phyloP scores from a whole-genome alignment of 2,888 invertebrate genomes.

The Erpobdella octoculata region DNA sequence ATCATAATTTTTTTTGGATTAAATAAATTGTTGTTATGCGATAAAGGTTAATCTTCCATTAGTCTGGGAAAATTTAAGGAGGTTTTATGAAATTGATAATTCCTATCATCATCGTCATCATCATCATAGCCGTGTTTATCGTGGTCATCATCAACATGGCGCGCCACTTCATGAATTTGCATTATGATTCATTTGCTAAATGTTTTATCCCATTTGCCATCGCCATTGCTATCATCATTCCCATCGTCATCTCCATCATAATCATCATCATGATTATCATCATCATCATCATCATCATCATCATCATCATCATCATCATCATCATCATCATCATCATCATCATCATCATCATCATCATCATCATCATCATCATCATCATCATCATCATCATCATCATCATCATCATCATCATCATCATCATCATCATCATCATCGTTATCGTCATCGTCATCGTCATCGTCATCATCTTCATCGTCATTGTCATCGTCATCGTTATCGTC shows the following conservation, averaged over 20 bases:
- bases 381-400: background rate
- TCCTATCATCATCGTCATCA: slow-evolving; percentile 1
- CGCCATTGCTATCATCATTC: background rate
- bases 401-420: background rate
- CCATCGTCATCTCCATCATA: no score
- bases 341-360: slow-evolving; percentile 1
- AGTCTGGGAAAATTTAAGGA: no score
- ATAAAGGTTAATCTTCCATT: no score
- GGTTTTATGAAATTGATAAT: no score
- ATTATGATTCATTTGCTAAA: no score
- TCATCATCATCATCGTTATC: background rate
- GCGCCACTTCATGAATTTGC: no score
- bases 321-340: slow-evolving; percentile 1
- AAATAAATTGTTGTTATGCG: no score
- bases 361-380: background rate
- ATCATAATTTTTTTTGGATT: no score
- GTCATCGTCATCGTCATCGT: background rate
- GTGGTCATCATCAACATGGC: background rate
- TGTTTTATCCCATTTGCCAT: no score
- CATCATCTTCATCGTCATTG: background rate
- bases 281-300: background rate
- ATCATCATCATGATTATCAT: no score
- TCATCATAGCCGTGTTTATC: background rate
- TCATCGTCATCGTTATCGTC: background rate
- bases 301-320: slow-evolving; percentile 1